Conservation (phyloP, 2,888 invertebrate genomes). For the Bellardia bayeri region DNA sequence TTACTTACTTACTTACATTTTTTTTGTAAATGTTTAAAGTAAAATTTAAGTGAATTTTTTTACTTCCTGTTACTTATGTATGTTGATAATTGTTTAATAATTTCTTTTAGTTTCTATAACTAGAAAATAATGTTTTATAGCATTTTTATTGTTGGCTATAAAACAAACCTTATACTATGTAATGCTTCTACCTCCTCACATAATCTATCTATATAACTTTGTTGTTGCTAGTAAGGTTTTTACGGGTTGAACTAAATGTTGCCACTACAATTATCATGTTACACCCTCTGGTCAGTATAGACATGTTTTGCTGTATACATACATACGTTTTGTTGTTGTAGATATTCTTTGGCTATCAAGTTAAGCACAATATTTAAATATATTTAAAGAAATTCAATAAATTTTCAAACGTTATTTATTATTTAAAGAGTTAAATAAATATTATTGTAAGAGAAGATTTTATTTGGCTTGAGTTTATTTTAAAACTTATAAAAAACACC, state of each 20-base stretch:
- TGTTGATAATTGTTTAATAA: neutral
- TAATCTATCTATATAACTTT: neutral
- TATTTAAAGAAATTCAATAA: neutral
- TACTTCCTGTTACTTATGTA: neutral
- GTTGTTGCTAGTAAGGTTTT: neutral
- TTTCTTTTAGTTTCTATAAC: constrained; percentile 19
- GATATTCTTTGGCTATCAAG: neutral
- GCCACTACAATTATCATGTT: constrained; percentile 36
- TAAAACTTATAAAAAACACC: too few relatives aligned
- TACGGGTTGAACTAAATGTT: constrained; percentile 1
- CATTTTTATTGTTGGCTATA: constrained; percentile 55
- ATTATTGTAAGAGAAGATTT: too few relatives aligned
- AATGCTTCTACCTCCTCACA: neutral
- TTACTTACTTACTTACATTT: neutral
- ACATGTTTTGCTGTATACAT: too few relatives aligned
- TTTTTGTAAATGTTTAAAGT: neutral
- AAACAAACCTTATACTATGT: neutral
- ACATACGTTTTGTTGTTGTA: neutral
- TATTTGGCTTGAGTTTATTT: too few relatives aligned
- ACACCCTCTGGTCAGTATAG: constrained; percentile 4
- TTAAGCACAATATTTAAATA: neutral
- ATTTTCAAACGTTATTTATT: too few relatives aligned
- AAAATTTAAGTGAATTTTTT: constrained; percentile 7
- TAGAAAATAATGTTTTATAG: constrained; percentile 51
- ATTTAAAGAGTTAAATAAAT: too few relatives aligned